Conservation (phyloP, 1,140 invertebrate species). For the Neodiprion pinetum region DNA sequence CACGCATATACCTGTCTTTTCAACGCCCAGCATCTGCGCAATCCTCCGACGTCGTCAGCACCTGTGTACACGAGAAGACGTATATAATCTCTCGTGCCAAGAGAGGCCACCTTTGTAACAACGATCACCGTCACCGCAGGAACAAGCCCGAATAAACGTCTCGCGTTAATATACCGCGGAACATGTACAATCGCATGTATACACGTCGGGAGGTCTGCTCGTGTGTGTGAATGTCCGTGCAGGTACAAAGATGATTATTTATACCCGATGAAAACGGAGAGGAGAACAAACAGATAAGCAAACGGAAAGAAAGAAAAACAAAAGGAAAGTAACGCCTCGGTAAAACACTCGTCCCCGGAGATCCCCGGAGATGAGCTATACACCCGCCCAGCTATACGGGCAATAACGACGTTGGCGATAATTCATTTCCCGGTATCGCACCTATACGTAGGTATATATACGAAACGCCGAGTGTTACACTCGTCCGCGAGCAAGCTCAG, state of each 20-base stretch:
- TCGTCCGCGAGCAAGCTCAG: background rate
- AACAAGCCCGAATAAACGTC: background rate
- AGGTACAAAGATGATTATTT: background rate
- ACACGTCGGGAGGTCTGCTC: no score
- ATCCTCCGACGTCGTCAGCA: slow-evolving; percentile 35
- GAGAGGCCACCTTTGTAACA: slow-evolving; percentile 45
- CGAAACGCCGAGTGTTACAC: background rate
- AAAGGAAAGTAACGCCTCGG: background rate
- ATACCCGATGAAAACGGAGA: background rate
- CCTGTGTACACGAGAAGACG: slow-evolving; percentile 52
- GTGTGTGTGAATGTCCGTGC: no score
- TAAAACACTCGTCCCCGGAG: background rate
- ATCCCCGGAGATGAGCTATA: slow-evolving; percentile 1
- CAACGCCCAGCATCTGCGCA: slow-evolving; percentile 51
- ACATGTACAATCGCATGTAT: background rate
- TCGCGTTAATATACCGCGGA: background rate
- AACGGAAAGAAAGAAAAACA: background rate
- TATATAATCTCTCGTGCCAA: slow-evolving; percentile 44
- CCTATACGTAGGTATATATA: background rate
- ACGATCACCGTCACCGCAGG: slow-evolving; percentile 24
- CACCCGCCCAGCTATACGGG: background rate
- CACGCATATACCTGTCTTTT: background rate
- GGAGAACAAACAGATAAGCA: no score
- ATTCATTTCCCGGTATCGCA: background rate
- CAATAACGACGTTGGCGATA: background rate